These are phyloP conservation scores for Siderastrea siderea DNA, from an alignment of 92 coral and sea anemone genomes.

Conservation along the genomic window DNA sequence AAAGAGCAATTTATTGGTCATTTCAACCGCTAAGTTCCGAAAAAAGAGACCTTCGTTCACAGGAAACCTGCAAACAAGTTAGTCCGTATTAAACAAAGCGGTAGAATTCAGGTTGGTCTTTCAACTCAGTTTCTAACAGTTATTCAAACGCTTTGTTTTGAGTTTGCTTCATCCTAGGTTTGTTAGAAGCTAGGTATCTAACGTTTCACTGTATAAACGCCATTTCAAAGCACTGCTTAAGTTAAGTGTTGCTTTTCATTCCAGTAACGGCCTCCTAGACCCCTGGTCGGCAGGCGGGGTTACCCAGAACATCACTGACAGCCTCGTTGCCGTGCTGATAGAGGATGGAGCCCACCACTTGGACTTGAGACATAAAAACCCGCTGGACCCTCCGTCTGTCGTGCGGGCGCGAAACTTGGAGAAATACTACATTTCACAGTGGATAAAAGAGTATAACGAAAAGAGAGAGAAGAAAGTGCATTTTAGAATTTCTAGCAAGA, in stretches of 20 bases:
- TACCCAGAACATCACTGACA: constrained; percentile 82
- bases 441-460: constrained; percentile 77
- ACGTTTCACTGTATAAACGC: too few relatives aligned
- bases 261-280: constrained; percentile 90
- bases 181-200: too few relatives aligned
- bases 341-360: constrained; percentile 98
- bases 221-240: not conserved
- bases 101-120: too few relatives aligned
- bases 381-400: constrained; percentile 91
- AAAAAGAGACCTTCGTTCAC: too few relatives aligned
- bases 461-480: not conserved
- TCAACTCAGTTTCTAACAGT: too few relatives aligned
- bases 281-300: constrained; percentile 99
- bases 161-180: too few relatives aligned
- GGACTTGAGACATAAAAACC: constrained; percentile 90
- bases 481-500: constrained; percentile 7
- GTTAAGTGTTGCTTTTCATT: not conserved
- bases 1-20: too few relatives aligned
- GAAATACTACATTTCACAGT: constrained; percentile 74
- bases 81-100: too few relatives aligned
- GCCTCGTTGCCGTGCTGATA: constrained; percentile 88
- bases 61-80: too few relatives aligned
- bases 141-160: too few relatives aligned
- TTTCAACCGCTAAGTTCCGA: too few relatives aligned
- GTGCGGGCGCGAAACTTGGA: constrained; percentile 87